Evolutionary conservation across 2,888 invertebrate genomes (phyloP).

Genomic region (Acanthacorydalis orientalis): DNA sequence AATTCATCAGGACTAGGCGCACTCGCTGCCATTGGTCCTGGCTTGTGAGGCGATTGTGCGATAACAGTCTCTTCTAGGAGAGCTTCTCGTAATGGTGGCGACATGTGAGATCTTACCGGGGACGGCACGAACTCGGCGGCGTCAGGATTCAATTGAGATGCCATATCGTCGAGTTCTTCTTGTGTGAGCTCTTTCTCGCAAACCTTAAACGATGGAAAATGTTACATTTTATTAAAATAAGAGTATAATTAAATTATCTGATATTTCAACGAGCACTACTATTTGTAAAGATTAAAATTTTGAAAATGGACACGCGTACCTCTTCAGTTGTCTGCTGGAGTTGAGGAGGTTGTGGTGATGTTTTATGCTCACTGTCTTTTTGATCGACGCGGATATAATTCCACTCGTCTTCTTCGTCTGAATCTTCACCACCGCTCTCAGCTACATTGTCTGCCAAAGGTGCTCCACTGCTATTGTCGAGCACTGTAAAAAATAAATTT

Average conservation of each 20-base stretch:
- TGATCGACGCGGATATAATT: slow-evolving; percentile 59
- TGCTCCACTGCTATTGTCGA: slow-evolving; percentile 28
- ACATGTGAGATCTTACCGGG: slow-evolving; percentile 27
- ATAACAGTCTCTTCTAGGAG: slow-evolving; percentile 27
- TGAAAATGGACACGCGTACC: not conserved
- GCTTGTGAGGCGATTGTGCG: slow-evolving; percentile 58
- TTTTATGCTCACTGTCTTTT: slow-evolving; percentile 35
- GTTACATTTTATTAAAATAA: too few species aligned
- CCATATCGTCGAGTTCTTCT: slow-evolving; percentile 34
- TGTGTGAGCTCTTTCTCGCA: slow-evolving; percentile 5
- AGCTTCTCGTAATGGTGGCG: slow-evolving; percentile 17
- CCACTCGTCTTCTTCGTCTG: slow-evolving; percentile 82
- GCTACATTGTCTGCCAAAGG: slow-evolving; percentile 53
- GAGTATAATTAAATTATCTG: too few species aligned
- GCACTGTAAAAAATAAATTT: slow-evolving; percentile 23
- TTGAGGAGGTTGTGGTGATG: not conserved
- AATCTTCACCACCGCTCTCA: slow-evolving; percentile 60
- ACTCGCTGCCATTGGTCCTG: slow-evolving; percentile 38
- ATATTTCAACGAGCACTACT: too few species aligned
- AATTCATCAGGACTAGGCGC: slow-evolving; percentile 44
- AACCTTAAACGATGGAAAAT: slow-evolving; percentile 11
- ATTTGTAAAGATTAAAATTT: not conserved
- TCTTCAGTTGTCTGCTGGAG: not conserved
- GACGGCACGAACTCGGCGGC: slow-evolving; percentile 74
- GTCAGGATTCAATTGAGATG: slow-evolving; percentile 66